A percentile compares a stretch with the other conserved stretches of the same genome.
These are phyloP conservation scores for Coelogynopora nodosa DNA, from an alignment of 2,888 invertebrate genomes.

Conservation along the genomic window DNA sequence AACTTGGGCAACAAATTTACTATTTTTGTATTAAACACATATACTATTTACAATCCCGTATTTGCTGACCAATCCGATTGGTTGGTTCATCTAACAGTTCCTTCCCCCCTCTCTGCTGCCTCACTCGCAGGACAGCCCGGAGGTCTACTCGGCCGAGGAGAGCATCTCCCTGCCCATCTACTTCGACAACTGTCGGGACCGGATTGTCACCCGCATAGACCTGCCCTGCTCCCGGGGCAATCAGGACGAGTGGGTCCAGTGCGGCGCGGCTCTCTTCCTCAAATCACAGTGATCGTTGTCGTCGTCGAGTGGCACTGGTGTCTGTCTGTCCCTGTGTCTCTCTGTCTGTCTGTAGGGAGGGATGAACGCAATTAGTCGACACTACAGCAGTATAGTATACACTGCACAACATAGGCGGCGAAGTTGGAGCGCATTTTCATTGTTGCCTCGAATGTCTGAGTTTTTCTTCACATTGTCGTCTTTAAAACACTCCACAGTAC, in stretches of 20 bases:
- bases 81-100: neutral
- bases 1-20: neutral
- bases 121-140: slow-evolving; percentile 54
- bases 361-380: no score
- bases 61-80: neutral
- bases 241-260: slow-evolving; percentile 67
- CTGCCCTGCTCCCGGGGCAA: slow-evolving; percentile 64
- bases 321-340: no score
- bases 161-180: slow-evolving; percentile 65
- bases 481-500: no score
- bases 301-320: no score
- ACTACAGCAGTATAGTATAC: no score
- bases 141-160: slow-evolving; percentile 59
- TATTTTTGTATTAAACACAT: neutral
- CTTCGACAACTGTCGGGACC: slow-evolving; percentile 64
- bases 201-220: slow-evolving; percentile 64
- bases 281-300: slow-evolving; percentile 40
- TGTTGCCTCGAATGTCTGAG: no score
- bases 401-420: no score
- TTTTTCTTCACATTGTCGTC: no score
- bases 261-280: slow-evolving; percentile 68
- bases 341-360: no score
- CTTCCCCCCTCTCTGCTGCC: neutral
- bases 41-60: neutral
- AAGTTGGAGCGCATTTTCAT: no score